A percentile compares a stretch with the other conserved stretches of the same genome.
Evolutionary conservation across 2,113 vertebrate genomes (phyloP).

Genomic region (Strix aluco): DNA sequence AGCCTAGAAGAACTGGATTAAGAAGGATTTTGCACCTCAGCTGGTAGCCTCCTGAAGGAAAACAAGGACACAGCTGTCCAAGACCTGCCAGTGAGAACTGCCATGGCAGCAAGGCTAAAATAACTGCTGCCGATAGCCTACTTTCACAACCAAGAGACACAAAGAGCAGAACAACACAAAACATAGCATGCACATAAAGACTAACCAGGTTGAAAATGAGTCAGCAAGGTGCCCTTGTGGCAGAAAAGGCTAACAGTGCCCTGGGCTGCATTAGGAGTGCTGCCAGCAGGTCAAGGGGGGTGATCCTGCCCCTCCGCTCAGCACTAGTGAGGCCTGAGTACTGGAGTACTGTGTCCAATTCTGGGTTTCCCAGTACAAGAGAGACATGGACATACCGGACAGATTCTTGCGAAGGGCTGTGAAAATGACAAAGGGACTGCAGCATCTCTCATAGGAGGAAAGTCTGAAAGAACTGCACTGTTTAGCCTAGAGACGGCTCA

Average conservation of each 20-base stretch:
- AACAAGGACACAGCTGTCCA: background rate
- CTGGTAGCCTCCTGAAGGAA: background rate
- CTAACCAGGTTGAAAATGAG: background rate
- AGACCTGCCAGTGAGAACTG: background rate
- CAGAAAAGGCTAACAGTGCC: background rate
- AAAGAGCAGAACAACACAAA: background rate
- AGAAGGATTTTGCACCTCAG: background rate
- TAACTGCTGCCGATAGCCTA: background rate
- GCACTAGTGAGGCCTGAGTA: background rate
- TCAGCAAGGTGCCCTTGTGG: rapidly evolving
- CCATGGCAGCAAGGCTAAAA: background rate
- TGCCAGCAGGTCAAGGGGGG: background rate
- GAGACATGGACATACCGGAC: background rate
- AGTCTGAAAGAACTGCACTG: background rate
- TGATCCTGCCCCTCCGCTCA: background rate
- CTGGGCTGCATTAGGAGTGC: background rate
- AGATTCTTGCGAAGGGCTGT: background rate
- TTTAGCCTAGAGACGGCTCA: background rate
- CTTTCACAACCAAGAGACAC: background rate
- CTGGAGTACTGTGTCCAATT: background rate
- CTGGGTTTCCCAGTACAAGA: background rate
- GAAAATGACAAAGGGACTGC: background rate
- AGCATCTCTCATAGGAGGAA: background rate
- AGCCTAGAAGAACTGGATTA: background rate
- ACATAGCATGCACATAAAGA: background rate